phyloP scores from a whole-genome alignment of 2,888 invertebrate genomes.

The Tenthredo amoena region DNA sequence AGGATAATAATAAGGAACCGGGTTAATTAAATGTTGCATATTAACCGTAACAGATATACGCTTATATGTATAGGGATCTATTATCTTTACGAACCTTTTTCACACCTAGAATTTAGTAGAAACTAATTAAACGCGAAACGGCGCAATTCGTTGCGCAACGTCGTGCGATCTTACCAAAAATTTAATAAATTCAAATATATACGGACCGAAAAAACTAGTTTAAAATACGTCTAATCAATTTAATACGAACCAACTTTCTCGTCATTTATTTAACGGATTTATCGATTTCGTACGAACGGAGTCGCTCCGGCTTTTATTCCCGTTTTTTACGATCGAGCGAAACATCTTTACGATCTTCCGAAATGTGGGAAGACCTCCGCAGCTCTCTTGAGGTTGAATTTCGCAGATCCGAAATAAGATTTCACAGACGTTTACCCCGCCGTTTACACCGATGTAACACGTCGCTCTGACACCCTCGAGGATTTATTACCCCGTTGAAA shows the following conservation, averaged over 20 bases:
- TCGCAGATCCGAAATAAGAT: not conserved
- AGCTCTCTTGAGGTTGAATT: not conserved
- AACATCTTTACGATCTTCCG: constrained; percentile 20
- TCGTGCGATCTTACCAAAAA: not conserved
- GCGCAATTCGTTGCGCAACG: not conserved
- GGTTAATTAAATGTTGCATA: constrained; percentile 13
- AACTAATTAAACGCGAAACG: not conserved
- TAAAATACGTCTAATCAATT: not conserved
- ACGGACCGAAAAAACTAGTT: not conserved
- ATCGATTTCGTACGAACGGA: not conserved
- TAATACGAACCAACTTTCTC: not conserved
- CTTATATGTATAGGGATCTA: not conserved
- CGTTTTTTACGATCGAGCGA: not conserved
- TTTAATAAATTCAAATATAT: not conserved
- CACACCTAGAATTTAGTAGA: not conserved
- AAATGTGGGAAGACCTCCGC: not conserved
- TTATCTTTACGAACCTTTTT: not conserved
- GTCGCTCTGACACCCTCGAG: not conserved
- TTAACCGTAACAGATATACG: not conserved
- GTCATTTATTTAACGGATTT: not conserved
- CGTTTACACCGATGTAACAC: not conserved
- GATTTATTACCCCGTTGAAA: not conserved
- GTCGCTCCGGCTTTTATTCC: not conserved
- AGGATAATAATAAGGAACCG: not conserved
- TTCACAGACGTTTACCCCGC: not conserved